phyloP scores from a whole-genome alignment of 2,888 invertebrate species.

The Leptogaster cylindrica region DNA sequence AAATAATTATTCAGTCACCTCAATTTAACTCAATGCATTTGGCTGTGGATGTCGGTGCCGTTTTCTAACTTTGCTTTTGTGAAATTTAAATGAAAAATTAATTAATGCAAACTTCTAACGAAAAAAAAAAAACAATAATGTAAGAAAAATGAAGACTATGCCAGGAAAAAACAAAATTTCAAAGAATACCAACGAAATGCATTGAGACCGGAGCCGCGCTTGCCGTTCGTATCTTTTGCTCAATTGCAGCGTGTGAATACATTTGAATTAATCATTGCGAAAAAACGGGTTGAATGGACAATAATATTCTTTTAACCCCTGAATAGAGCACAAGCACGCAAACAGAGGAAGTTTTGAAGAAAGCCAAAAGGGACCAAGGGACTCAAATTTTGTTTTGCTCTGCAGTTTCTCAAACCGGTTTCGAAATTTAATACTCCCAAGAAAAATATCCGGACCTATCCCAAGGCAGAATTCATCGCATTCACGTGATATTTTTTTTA shows the following conservation, averaged over 20 bases:
- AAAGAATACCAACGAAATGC: too few relatives aligned
- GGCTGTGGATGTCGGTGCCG: too few relatives aligned
- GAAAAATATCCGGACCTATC: conserved; percentile 38
- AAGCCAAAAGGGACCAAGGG: conserved; percentile 41
- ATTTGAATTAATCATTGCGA: conserved; percentile 36
- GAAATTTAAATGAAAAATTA: background rate
- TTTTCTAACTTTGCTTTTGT: background rate
- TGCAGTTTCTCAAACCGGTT: conserved; percentile 44
- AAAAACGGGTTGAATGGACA: conserved; percentile 35
- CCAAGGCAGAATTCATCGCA: conserved; percentile 34
- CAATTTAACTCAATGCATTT: too few relatives aligned
- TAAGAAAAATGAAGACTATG: too few relatives aligned
- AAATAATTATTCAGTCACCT: too few relatives aligned
- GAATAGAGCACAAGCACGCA: conserved; percentile 33
- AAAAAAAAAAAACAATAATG: too few relatives aligned
- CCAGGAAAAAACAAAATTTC: too few relatives aligned
- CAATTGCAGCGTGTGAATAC: conserved; percentile 31
- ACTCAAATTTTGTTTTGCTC: conserved; percentile 49
- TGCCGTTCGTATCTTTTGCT: conserved; percentile 32
- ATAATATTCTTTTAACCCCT: conserved; percentile 36
- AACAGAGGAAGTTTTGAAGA: conserved; percentile 34
- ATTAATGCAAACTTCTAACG: background rate
- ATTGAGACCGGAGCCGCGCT: too few relatives aligned
- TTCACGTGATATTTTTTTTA: conserved; percentile 32
- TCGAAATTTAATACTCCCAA: conserved; percentile 52